These are phyloP conservation scores for Bradypus variegatus DNA, from an alignment of 2,797 vertebrate species.

Conservation along the genomic window DNA sequence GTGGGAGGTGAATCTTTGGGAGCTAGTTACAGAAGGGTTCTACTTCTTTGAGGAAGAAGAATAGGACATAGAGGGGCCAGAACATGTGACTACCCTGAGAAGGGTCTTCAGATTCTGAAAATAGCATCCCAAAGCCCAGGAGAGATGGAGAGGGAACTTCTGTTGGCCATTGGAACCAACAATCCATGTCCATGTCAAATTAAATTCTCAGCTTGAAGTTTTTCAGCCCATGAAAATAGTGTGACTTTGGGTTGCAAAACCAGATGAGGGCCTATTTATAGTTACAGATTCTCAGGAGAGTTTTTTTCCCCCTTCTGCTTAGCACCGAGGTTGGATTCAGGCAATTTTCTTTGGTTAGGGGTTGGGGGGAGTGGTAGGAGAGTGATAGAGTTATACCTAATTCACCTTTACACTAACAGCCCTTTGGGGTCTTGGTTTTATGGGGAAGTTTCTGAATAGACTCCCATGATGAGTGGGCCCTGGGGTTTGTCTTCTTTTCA, in stretches of 20 bases:
- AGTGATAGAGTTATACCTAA: not conserved
- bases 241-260: not conserved
- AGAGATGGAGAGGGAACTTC: not conserved
- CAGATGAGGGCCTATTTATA: not conserved
- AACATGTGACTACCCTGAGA: not conserved
- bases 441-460: not conserved
- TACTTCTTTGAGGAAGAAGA: not conserved
- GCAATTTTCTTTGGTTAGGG: not conserved
- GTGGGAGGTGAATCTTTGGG: not conserved
- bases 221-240: not conserved
- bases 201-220: slow-evolving; percentile 1
- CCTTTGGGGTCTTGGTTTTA: not conserved
- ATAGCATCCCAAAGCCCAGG: not conserved
- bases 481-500: not conserved
- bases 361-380: not conserved
- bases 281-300: not conserved
- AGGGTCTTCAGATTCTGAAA: not conserved
- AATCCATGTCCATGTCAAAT: not conserved
- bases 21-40: not conserved
- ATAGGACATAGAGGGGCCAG: not conserved
- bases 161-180: not conserved
- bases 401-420: not conserved
- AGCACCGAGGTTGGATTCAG: not conserved
- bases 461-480: not conserved
- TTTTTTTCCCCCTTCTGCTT: not conserved